These are phyloP conservation scores for Coelogynopora nodosa DNA, from an alignment of 2,888 invertebrate species.

Conservation along the genomic window DNA sequence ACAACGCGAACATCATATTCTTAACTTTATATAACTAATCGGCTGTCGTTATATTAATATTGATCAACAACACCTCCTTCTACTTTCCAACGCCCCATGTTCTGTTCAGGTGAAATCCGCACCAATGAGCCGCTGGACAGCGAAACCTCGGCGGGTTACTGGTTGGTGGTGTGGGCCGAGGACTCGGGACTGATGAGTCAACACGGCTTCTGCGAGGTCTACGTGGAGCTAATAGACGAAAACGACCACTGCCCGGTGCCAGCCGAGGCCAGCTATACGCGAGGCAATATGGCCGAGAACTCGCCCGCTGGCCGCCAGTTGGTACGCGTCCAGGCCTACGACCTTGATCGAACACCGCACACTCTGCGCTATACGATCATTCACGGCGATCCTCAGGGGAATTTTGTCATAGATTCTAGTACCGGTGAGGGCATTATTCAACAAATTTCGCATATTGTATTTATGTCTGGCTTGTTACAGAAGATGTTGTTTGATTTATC, in stretches of 20 bases:
- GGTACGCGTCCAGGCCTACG: conserved; percentile 24
- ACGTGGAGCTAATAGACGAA: neutral
- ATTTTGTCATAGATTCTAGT: neutral
- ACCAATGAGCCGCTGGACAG: conserved; percentile 13
- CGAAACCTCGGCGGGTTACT: neutral
- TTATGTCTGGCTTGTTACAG: no score
- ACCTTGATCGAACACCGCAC: neutral
- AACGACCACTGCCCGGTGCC: conserved; percentile 13
- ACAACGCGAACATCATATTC: no score
- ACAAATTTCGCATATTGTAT: no score
- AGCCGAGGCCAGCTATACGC: neutral
- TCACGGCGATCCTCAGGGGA: neutral
- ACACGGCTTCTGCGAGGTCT: neutral
- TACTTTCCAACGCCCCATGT: no score
- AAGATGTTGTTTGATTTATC: no score
- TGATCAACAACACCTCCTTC: no score
- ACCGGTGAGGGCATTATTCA: no score
- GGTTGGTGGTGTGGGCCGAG: neutral
- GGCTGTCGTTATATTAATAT: no score
- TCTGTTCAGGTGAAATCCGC: neutral
- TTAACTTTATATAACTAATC: no score
- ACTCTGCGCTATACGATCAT: neutral
- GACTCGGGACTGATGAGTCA: neutral
- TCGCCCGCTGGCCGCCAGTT: neutral
- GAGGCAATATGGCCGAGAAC: neutral